phyloP scores from a whole-genome alignment of 2,888 invertebrate species.

The Aleiodes leptofemur region DNA sequence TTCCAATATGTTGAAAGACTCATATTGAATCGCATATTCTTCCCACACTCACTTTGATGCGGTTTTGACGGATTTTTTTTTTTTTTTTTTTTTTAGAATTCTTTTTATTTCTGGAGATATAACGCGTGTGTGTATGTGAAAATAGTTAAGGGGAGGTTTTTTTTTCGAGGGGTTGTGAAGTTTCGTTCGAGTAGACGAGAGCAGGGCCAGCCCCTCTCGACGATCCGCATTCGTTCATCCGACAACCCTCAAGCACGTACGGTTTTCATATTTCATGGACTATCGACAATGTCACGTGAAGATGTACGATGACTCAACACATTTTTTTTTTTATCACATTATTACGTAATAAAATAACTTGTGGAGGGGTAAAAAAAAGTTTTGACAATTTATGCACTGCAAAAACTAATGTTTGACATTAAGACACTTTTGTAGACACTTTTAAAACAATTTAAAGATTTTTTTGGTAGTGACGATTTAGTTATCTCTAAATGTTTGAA shows the following conservation, averaged over 20 bases:
- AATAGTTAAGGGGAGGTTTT: background rate
- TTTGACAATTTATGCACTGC: background rate
- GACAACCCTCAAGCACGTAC: constrained; percentile 57
- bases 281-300: constrained; percentile 49
- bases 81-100: background rate
- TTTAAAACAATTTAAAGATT: too few relatives aligned
- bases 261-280: constrained; percentile 57
- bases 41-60: constrained; percentile 19
- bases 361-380: constrained; percentile 11
- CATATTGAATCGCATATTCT: constrained; percentile 15
- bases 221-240: constrained; percentile 42
- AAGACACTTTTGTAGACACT: too few relatives aligned
- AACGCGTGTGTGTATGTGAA: background rate
- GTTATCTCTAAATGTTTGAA: too few relatives aligned
- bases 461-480: too few relatives aligned
- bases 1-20: constrained; percentile 16
- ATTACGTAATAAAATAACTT: constrained; percentile 14
- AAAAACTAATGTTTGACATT: too few relatives aligned
- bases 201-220: constrained; percentile 28
- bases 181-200: constrained; percentile 15
- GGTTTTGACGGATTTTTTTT: background rate
- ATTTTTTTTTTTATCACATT: constrained; percentile 52
- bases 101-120: constrained; percentile 2
- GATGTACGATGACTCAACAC: constrained; percentile 55
- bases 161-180: constrained; percentile 6